Evolutionary conservation across 2,888 invertebrate species (phyloP).

Genomic region (Phlogophora meticulosa): DNA sequence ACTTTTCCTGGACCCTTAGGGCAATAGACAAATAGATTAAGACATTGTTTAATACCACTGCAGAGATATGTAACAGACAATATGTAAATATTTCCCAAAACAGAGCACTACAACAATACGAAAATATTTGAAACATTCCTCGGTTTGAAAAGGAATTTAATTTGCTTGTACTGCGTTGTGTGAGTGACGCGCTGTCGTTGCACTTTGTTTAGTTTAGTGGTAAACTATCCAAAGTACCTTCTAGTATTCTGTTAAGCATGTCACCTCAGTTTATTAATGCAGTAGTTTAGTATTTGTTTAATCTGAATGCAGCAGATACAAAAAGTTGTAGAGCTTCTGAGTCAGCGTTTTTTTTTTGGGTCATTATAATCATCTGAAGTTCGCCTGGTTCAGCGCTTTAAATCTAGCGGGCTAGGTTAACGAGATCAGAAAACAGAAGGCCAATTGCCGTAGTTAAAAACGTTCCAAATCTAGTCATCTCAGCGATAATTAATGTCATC

Average conservation of each 20-base stretch:
- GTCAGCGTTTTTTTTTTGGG: too few relatives aligned
- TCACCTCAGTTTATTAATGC: background rate
- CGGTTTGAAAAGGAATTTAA: constrained; percentile 44
- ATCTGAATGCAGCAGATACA: background rate
- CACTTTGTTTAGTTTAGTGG: background rate
- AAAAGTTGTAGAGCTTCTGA: background rate
- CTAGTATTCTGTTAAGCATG: constrained; percentile 4
- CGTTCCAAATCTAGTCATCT: too few relatives aligned
- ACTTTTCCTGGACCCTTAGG: too few relatives aligned
- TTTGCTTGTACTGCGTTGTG: constrained; percentile 5
- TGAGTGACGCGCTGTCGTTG: constrained; percentile 29
- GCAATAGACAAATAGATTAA: too few relatives aligned
- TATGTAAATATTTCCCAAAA: background rate
- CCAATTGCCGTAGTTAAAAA: too few relatives aligned
- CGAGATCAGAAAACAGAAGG: too few relatives aligned
- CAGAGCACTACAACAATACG: constrained; percentile 5
- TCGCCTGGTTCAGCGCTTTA: too few relatives aligned
- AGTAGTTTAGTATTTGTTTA: background rate
- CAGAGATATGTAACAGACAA: background rate
- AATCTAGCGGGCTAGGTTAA: too few relatives aligned
- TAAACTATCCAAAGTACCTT: background rate
- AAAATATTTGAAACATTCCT: constrained; percentile 27
- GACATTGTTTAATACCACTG: too few relatives aligned
- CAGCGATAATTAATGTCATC: too few relatives aligned
- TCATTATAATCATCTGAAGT: background rate